A percentile compares a stretch with the other conserved stretches of the same genome.
Conservation (phyloP, 2,113 vertebrate genomes). For the Echinops telfairi region DNA sequence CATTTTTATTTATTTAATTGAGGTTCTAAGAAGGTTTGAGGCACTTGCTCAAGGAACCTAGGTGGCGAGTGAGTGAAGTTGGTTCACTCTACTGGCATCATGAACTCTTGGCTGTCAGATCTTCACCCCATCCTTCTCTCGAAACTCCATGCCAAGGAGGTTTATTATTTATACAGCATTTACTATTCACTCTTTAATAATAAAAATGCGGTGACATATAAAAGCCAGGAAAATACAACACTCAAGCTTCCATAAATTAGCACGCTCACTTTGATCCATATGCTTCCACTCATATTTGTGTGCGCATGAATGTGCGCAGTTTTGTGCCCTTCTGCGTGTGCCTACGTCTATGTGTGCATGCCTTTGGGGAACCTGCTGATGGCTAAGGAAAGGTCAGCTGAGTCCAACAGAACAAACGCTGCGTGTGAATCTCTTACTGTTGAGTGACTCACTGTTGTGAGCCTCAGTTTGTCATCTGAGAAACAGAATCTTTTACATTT, state of each 20-base stretch:
- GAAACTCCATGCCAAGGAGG: not conserved
- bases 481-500: constrained; percentile 50
- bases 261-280: not conserved
- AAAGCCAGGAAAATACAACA: not conserved
- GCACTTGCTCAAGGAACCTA: not conserved
- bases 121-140: not conserved
- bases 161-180: not conserved
- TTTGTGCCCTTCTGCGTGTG: too few relatives aligned
- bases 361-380: not conserved
- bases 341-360: not conserved
- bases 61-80: not conserved
- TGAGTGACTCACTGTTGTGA: constrained; percentile 13
- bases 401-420: not conserved
- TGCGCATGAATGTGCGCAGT: rapidly evolving
- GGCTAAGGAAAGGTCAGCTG: not conserved
- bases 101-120: not conserved
- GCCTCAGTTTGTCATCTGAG: not conserved
- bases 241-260: not conserved
- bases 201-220: not conserved
- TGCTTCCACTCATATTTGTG: not conserved
- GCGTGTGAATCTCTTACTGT: not conserved
- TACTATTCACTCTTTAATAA: not conserved
- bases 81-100: not conserved
- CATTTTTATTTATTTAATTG: not conserved
- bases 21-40: not conserved